phyloP scores from a whole-genome alignment of 2,888 invertebrate genomes.

The Synergus itoensis region DNA sequence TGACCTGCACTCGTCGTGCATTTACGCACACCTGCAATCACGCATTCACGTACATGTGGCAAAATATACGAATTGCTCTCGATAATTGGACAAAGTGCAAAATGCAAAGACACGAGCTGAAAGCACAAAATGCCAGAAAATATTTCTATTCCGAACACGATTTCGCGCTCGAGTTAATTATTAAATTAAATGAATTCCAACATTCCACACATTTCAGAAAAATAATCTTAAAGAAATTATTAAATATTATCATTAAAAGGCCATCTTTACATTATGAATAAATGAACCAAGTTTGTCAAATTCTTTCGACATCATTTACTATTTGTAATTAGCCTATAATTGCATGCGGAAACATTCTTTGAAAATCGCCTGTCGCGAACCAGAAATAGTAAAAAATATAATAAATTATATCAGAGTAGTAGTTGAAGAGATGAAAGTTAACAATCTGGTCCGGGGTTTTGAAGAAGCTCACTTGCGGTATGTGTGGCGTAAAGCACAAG shows the following conservation, averaged over 20 bases:
- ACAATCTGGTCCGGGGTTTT: constrained; percentile 1
- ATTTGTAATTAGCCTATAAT: too few species aligned
- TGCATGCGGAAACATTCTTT: neutral
- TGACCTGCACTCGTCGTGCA: constrained; percentile 64
- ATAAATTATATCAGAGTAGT: constrained; percentile 5
- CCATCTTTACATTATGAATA: too few species aligned
- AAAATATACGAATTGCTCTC: constrained; percentile 58
- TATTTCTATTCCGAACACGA: neutral
- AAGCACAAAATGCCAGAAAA: neutral
- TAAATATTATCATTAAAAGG: too few species aligned
- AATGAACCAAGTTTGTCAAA: too few species aligned
- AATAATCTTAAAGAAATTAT: too few species aligned
- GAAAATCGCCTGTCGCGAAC: neutral
- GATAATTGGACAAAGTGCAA: constrained; percentile 60
- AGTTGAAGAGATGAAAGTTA: neutral
- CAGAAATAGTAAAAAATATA: neutral
- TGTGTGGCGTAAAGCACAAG: constrained; percentile 6
- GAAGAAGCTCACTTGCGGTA: constrained; percentile 12
- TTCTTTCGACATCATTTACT: too few species aligned
- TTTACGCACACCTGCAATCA: constrained; percentile 43
- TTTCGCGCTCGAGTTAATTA: neutral
- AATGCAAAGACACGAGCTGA: constrained; percentile 29
- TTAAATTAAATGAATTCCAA: too few species aligned
- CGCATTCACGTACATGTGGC: constrained; percentile 54
- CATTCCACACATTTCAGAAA: neutral